Evolutionary conservation across 2,113 vertebrate genomes (phyloP), one percentile per base, ranked within the genome.

Genomic region (Clarias macrocephalus): DNA sequence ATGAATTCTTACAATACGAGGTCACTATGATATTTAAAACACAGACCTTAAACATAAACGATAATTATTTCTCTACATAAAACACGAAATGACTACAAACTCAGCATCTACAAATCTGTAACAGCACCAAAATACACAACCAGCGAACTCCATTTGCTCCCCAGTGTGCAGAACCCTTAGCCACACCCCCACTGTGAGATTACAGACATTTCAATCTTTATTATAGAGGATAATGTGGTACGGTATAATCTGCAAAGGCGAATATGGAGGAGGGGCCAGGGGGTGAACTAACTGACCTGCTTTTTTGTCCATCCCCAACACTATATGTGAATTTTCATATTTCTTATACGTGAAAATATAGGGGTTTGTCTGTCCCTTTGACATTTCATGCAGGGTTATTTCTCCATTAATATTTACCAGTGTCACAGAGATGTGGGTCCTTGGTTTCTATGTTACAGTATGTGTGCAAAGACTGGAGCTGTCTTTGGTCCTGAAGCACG

Each of bases 161-260:
- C 9, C 63, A 73, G 37, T 52, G 77, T 84, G 63, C 21, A 54
- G 37, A 60, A 60, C 84, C 88, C 59, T 87, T 80, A 52, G 79
- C 42, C 60, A 89, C 60, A 57, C 88, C 87, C 91, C 89, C 86
- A 80, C 81, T 82, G 88, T 83, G 90, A 91, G 91, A 91, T 92
- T 92, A 92, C 90, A 85, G 83, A 91, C 90, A 91, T 90, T 89
- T 85, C 86, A 90, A 91, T 91, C 91, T 91, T 92, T 91, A 89
- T 89, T 90, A 92, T 91, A 85, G 85, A 83, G 89, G 85, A 91
- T 91, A 89, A 91, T 90, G 90, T 88, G 87, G 48, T 90, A 68
- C 85, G 84, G 86, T 84, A 87, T 91, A 91, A 92, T 91, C 91
- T 91, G 88, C 63, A 79, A 83, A 68, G 68, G 65, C 70, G 73